Base-by-base conservation (phyloP, 1,140 invertebrate genomes). In the Drosophila malerkotliana region DNA sequence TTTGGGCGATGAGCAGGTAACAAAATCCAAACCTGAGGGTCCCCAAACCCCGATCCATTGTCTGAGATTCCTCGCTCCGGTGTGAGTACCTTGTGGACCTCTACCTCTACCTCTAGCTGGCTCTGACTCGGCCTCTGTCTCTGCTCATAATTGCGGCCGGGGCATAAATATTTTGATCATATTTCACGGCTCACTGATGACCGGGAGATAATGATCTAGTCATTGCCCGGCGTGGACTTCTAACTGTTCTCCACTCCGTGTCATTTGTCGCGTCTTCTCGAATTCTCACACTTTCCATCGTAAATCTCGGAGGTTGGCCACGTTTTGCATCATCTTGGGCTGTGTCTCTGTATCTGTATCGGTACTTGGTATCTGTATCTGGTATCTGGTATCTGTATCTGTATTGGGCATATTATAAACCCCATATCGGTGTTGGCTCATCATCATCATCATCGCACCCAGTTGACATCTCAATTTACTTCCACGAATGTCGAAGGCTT, bases 271-370 rank as follows among this genome's bases (percentile, higher is more conserved):
- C 44, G 54, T 67, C 60, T 68, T 77, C 78, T 85, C 82, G 67
- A 49, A 78, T 89, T 87, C 83, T 89, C 83, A 89, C 83, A 89
- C 83, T 87, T 89, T 87, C 83, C 62, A 83, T 88, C 83, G 82
- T 87, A 88, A 87, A 87, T 87, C 82, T 88, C 64, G 51, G 48
- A 49, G 73, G 44, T 76, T 73, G 72, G 75, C 83, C 71, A 81
- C 75, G 75, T 88, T 87, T 87, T 87, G 82, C 82, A 88, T 85
- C 83, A 82, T 69, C 59, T 75, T 10, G 15, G 34, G n/a, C 21
- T 21, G 21, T 21, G 21, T 30, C 18, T 32, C 15, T 32, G 32
- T 58, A 45, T 72, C 62, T 24, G 26, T 47, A 47, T 57, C 41
- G 47, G 44, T 47, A 21, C 9, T 10, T 15, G 55, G 30, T 47